Conservation (phyloP, 1,140 invertebrate species). For the Brachionus rubens region DNA sequence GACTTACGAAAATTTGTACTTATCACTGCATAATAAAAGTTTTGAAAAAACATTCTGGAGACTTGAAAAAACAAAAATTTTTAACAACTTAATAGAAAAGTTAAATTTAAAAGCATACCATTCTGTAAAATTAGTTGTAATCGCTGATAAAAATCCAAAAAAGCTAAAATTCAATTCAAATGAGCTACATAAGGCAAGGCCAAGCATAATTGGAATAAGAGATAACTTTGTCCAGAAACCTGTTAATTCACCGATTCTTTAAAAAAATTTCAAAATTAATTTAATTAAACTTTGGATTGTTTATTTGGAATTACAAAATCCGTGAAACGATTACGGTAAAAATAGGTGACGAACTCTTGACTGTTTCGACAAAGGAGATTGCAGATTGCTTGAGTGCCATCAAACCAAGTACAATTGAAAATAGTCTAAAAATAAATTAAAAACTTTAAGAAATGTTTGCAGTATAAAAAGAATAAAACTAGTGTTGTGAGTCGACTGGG, state of each 20-base stretch:
- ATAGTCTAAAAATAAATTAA: slow-evolving; percentile 49
- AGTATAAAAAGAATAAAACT: too few relatives aligned
- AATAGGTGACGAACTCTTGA: slow-evolving; percentile 78
- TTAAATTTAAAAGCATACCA: slow-evolving; percentile 63
- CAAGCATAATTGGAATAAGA: slow-evolving; percentile 78
- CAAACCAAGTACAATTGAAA: slow-evolving; percentile 71
- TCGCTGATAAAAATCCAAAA: slow-evolving; percentile 72
- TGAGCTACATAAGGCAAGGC: slow-evolving; percentile 74
- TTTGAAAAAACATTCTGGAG: slow-evolving; percentile 82
- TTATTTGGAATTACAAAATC: slow-evolving; percentile 66
- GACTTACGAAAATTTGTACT: slow-evolving; percentile 75
- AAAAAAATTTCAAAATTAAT: not conserved
- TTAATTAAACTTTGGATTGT: not conserved
- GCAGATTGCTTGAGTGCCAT: slow-evolving; percentile 77
- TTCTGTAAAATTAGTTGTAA: slow-evolving; percentile 78
- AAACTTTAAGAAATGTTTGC: not conserved
- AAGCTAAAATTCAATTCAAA: slow-evolving; percentile 78
- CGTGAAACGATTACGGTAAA: slow-evolving; percentile 77
- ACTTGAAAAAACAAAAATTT: slow-evolving; percentile 59
- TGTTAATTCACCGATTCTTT: slow-evolving; percentile 67
- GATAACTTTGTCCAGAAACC: slow-evolving; percentile 74
- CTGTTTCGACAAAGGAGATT: slow-evolving; percentile 80
- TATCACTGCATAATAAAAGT: slow-evolving; percentile 74
- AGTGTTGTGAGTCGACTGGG: too few relatives aligned
- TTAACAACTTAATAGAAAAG: slow-evolving; percentile 22